Evolutionary conservation across 2,888 invertebrate genomes (phyloP).

Genomic region (Rhagonycha fulva): DNA sequence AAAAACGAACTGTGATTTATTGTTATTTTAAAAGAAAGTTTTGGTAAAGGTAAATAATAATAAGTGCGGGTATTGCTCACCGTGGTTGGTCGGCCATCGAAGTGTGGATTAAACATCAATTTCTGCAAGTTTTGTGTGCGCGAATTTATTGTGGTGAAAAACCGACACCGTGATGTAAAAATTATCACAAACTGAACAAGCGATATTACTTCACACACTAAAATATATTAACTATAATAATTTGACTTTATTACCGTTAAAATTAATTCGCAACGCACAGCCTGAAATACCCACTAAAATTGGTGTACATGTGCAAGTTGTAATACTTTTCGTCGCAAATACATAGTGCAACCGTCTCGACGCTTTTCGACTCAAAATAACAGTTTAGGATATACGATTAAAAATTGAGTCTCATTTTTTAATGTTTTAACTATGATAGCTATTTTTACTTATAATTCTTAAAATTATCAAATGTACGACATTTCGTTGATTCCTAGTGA

Average conservation of each 20-base stretch:
- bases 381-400: not conserved
- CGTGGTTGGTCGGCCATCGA: slow-evolving; percentile 76
- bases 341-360: not conserved
- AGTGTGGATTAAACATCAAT: slow-evolving; percentile 67
- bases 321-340: not conserved
- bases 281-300: slow-evolving; percentile 13
- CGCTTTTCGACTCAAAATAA: not conserved
- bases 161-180: slow-evolving; percentile 46
- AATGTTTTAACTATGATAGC: slow-evolving; percentile 21
- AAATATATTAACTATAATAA: slow-evolving; percentile 37
- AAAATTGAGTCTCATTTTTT: slow-evolving; percentile 1
- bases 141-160: slow-evolving; percentile 47
- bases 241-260: slow-evolving; percentile 39
- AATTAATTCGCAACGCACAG: slow-evolving; percentile 39
- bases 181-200: slow-evolving; percentile 38
- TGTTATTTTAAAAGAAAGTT: not conserved
- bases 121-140: slow-evolving; percentile 54
- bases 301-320: slow-evolving; percentile 2
- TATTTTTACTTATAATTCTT: slow-evolving; percentile 41
- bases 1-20: not conserved
- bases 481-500: slow-evolving; percentile 46
- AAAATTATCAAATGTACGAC: slow-evolving; percentile 56
- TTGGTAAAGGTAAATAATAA: not conserved
- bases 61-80: slow-evolving; percentile 54
- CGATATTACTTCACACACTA: slow-evolving; percentile 38